A percentile compares a stretch with the other conserved stretches of the same genome.
These are phyloP conservation scores for Camelus dromedarius DNA, from an alignment of 2,113 vertebrate genomes.

Conservation along the genomic window DNA sequence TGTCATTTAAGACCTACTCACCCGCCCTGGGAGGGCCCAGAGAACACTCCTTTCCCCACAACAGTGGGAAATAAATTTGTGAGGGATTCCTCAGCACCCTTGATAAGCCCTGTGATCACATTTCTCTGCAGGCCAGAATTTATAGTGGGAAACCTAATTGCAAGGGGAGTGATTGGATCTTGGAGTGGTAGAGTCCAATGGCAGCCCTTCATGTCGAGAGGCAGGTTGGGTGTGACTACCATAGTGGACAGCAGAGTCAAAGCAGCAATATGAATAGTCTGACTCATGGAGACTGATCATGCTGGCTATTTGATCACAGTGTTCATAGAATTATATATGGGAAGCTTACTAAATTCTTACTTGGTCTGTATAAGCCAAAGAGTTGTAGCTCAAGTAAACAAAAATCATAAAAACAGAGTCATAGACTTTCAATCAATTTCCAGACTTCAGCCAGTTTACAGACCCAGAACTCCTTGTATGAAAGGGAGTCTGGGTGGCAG, in stretches of 20 bases:
- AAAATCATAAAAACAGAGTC: neutral
- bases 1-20: too few relatives aligned
- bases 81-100: neutral
- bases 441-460: neutral
- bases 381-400: neutral
- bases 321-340: neutral
- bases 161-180: neutral
- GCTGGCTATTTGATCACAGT: neutral
- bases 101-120: neutral
- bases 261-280: neutral
- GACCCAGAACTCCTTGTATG: neutral
- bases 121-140: neutral
- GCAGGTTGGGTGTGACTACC: neutral
- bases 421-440: neutral
- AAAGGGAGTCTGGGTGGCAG: neutral
- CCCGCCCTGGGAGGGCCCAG: neutral
- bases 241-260: neutral
- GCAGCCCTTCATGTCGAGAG: neutral
- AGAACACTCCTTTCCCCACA: neutral
- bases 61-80: neutral
- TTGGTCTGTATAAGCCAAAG: neutral
- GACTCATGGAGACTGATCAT: neutral
- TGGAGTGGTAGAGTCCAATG: neutral
- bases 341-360: neutral
- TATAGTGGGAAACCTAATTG: neutral